Base-by-base conservation (phyloP, 1,140 invertebrate species). In the Tetramorium parvispinum region DNA sequence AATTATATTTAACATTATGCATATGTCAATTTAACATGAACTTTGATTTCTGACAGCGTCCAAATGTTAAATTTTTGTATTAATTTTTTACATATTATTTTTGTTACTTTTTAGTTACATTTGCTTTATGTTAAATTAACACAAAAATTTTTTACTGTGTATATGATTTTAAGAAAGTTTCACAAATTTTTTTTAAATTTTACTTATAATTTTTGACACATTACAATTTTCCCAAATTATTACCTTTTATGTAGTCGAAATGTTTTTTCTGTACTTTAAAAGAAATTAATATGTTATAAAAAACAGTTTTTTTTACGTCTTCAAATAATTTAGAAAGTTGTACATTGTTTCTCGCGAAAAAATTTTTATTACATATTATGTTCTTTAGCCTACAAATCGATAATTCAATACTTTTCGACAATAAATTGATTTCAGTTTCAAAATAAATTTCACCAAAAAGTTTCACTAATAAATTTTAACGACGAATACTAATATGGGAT, bases 271-370 rank as follows among this genome's bases (percentile, higher is more conserved):
- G 59, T 24, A 5, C 2, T 4, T 0, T 40, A 7, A 57, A 43
- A n/a, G 3, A 46, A 40, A 76, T 76, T 59, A 59, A 24, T 8
- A 8, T 59, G 3, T 76, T 59, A 43, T 3, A 27, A 46, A 46
- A 46, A n/a, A 21, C 37, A 6, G 3, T 46, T 49, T 4, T 43
- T 27, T 81, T 2, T 37, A 37, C 4, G 27, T 27, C 8, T 59
- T 27, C n/a, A n/a, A 18, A 37, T 55, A 73, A 53, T 73, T 73
- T 73, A 55, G 16, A 32, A 43, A 71, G 46, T 70, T 71, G 7
- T 37, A 21, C 37, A 57, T 16, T 43, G 0, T 37, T 24, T 0
- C 40, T 24, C 4, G 24, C 4, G 2, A 57, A 11, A 57, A 75
- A 24, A 10, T 10, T 43, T 63, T 63, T 32, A 59, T 2, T 6